Percentiles rank a stretch among this genome's conserved stretches.
Conservation (phyloP, 1,140 invertebrate species). For the Drosophila albomicans region DNA sequence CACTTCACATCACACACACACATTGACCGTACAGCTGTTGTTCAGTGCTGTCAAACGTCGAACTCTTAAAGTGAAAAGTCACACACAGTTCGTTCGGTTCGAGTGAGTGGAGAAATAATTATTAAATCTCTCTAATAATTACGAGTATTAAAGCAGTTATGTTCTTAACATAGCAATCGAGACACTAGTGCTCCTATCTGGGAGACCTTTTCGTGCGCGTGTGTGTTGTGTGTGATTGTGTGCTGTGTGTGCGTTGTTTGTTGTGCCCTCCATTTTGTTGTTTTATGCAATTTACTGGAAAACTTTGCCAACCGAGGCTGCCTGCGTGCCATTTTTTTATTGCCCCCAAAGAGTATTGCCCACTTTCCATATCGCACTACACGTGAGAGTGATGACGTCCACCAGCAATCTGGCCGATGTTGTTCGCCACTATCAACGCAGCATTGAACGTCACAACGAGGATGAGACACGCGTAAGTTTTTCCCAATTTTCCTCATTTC, state of each 20-base stretch:
- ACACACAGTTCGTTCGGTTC: conserved; percentile 26
- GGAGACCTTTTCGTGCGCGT: conserved; percentile 28
- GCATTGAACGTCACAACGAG: conserved; percentile 87
- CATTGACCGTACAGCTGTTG: conserved; percentile 29
- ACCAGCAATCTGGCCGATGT: conserved; percentile 75
- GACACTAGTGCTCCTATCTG: conserved; percentile 22
- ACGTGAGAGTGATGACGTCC: conserved; percentile 62
- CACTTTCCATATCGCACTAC: not conserved
- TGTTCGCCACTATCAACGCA: conserved; percentile 87
- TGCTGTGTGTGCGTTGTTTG: conserved; percentile 5
- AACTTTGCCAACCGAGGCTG: conserved; percentile 48
- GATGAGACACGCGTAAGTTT: conserved; percentile 87
- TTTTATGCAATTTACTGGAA: conserved; percentile 33
- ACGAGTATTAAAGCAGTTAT: conserved; percentile 16
- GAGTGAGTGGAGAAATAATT: conserved; percentile 30
- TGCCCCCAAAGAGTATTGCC: conserved; percentile 16
- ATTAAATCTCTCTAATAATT: conserved; percentile 15
- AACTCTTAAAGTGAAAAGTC: conserved; percentile 48
- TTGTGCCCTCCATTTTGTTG: conserved; percentile 9
- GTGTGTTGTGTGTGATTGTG: conserved; percentile 16
- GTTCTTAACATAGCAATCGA: conserved; percentile 25
- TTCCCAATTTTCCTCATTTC: not conserved
- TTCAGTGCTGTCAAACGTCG: conserved; percentile 34
- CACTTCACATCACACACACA: not conserved
- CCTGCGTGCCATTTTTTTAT: conserved; percentile 69